phyloP scores from a whole-genome alignment of 64 coral and sea anemone species.

The Pachyseris speciosa region DNA sequence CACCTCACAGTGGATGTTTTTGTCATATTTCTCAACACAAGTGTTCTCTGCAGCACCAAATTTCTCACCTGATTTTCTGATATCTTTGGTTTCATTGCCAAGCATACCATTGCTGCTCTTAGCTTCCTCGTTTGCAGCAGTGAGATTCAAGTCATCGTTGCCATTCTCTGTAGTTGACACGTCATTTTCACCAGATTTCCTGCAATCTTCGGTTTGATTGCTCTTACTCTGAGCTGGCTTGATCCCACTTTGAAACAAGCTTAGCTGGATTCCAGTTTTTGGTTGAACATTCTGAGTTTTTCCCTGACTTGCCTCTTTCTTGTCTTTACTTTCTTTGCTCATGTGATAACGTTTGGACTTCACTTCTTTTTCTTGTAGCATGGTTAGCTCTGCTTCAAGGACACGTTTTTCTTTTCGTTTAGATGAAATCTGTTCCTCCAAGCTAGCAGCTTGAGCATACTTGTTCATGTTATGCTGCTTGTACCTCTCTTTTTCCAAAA shows the following conservation, averaged over 20 bases:
- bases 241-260: background rate
- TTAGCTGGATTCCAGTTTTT: constrained; percentile 7
- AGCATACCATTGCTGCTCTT: background rate
- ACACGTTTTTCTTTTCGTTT: constrained; percentile 21
- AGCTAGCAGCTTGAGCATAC: constrained; percentile 6
- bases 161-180: background rate
- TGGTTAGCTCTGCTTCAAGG: constrained; percentile 38
- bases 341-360: constrained; percentile 42
- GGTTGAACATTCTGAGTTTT: background rate
- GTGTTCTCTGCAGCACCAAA: background rate
- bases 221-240: background rate
- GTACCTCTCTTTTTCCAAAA: constrained; percentile 25
- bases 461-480: constrained; percentile 27
- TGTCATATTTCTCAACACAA: constrained; percentile 5
- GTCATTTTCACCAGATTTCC: constrained; percentile 7
- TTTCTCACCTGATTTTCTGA: constrained; percentile 22
- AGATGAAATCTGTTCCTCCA: constrained; percentile 20
- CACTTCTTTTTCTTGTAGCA: constrained; percentile 24
- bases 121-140: background rate
- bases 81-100: background rate
- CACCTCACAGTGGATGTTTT: background rate
- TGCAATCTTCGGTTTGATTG: background rate
- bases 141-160: constrained; percentile 27
- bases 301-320: background rate
- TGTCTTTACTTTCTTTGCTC: constrained; percentile 6